Percentiles rank a stretch among this genome's conserved stretches.
Evolutionary conservation across 2,888 invertebrate genomes (phyloP).

Genomic region (Nomada hirtipes): DNA sequence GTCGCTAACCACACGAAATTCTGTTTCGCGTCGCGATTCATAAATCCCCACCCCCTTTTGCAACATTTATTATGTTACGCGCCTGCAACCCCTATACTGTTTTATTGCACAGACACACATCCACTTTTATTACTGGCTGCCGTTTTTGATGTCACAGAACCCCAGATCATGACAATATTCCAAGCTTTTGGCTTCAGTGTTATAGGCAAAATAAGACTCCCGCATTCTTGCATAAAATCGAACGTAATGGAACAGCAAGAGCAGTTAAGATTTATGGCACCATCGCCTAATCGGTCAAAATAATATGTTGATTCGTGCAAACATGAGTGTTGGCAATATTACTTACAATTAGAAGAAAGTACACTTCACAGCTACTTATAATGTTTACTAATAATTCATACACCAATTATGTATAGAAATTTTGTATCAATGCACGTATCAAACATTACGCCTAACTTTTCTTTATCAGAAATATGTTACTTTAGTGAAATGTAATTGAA

Average conservation of each 20-base stretch:
- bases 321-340: too few relatives aligned
- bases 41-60: conserved; percentile 32
- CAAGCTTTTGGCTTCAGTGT: not conserved
- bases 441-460: too few relatives aligned
- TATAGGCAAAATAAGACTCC: not conserved
- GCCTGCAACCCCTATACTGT: not conserved
- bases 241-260: not conserved
- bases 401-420: too few relatives aligned
- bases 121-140: conserved; percentile 7
- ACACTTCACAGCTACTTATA: too few relatives aligned
- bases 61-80: conserved; percentile 46
- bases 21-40: conserved; percentile 41
- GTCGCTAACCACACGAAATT: conserved; percentile 41
- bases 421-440: too few relatives aligned
- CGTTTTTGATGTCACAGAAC: conserved; percentile 5
- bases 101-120: conserved; percentile 10
- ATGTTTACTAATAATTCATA: too few relatives aligned
- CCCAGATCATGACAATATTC: not conserved
- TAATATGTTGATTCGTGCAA: too few relatives aligned
- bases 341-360: too few relatives aligned
- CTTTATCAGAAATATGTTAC: too few relatives aligned
- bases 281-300: too few relatives aligned
- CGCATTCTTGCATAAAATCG: not conserved
- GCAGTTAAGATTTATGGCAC: too few relatives aligned
- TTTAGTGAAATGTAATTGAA: too few relatives aligned